Percentiles rank a stretch among this genome's conserved stretches.
These are phyloP conservation scores for Rhysida immarginata DNA, from an alignment of 1,140 invertebrate species.

Conservation along the genomic window DNA sequence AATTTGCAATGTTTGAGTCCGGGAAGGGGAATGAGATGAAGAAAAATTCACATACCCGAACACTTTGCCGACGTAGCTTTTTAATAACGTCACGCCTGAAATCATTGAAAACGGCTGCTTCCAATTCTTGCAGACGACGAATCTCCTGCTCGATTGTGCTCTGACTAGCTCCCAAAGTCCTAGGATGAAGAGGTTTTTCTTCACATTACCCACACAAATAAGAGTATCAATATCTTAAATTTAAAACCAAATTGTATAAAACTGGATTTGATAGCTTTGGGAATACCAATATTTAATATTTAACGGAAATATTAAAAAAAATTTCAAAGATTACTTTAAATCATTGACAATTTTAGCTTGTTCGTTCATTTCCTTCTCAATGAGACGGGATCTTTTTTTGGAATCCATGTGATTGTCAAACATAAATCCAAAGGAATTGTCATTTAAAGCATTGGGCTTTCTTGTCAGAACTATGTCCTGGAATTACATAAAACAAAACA, in stretches of 20 bases:
- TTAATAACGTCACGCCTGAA: slow-evolving; percentile 70
- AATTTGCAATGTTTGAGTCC: not conserved
- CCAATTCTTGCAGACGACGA: slow-evolving; percentile 72
- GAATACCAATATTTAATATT: not conserved
- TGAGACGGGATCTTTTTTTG: slow-evolving; percentile 75
- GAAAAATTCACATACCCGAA: slow-evolving; percentile 34
- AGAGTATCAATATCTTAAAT: no score
- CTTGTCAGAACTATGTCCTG: slow-evolving; percentile 23
- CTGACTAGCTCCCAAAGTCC: slow-evolving; percentile 71
- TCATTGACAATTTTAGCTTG: slow-evolving; percentile 88
- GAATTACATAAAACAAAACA: not conserved
- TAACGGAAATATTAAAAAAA: not conserved
- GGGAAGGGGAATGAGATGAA: no score
- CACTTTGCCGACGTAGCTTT: slow-evolving; percentile 66
- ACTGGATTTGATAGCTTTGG: no score
- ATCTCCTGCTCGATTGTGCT: slow-evolving; percentile 81
- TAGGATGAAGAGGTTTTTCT: slow-evolving; percentile 10
- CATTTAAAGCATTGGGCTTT: slow-evolving; percentile 61
- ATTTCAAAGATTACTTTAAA: slow-evolving; percentile 38
- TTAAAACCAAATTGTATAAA: no score
- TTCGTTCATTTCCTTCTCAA: slow-evolving; percentile 94
- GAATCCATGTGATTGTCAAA: slow-evolving; percentile 73
- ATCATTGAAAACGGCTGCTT: slow-evolving; percentile 73
- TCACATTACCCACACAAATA: not conserved
- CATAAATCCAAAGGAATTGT: slow-evolving; percentile 58